Base-by-base conservation (phyloP, 2,113 vertebrate species). In the Galeopterus variegatus region DNA sequence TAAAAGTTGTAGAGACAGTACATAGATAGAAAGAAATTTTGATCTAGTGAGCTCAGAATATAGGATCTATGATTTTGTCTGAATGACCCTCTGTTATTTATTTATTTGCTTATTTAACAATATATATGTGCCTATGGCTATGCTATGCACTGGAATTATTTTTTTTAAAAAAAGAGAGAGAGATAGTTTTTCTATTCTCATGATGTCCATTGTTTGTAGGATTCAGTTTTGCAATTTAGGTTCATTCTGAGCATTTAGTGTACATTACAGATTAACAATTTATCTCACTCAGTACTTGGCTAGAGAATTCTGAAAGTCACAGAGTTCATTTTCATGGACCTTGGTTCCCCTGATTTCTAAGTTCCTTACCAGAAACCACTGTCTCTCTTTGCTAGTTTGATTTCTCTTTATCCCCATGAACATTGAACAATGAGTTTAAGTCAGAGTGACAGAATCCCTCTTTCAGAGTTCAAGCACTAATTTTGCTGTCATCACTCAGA, bases 231-330 rank as follows among this genome's bases (percentile, higher is more conserved):
- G 23, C 41, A 60, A 33, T 73, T 92, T 65, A 83, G 23, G 1
- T 94, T 84, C 80, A 83, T 89, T 72, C 62, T 65, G 73, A 93
- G 31, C 60, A 88, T 84, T 75, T 92, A 82, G 62, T 18, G 58
- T 85, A 28, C 31, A 36, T 92, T 82, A 45, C 56, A 92, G 64
- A 56, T 88, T 90, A 92, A 75, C 26, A 93, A 8, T 88, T 92
- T 65, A 87, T 92, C 12, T 23, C 36, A 17, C 75, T 85, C 60
- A 26, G 21, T 19, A 52, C 48, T 23, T 95, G 60, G 14, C 60
- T 95, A 73, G 67, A 93, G 45, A 95, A 96, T 60, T 76, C 60
- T 85, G 65, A 91, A 94, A 26, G 9, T 94, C 85, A 81, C 64
- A 94, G 18, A 96, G 80, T 76, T 77, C 64, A 87, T 92, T 96